A percentile compares a stretch with the other conserved stretches of the same genome.
Evolutionary conservation across 2,888 invertebrate genomes (phyloP).

Genomic region (Silvanus unidentatus): DNA sequence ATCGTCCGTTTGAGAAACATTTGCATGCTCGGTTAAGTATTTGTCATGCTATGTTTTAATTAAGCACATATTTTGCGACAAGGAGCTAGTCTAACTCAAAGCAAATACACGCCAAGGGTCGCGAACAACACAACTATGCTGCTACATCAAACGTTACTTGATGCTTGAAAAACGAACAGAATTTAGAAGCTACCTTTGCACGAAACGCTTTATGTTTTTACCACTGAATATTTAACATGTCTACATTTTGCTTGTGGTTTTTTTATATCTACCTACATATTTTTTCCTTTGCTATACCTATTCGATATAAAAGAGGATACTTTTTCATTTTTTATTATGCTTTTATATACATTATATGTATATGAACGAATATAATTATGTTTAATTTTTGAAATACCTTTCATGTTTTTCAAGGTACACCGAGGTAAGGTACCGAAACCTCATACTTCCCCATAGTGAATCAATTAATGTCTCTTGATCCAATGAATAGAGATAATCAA

Average conservation of each 20-base stretch:
- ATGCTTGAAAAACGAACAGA: slow-evolving; percentile 31
- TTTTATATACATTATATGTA: too few relatives aligned
- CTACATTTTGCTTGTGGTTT: slow-evolving; percentile 7
- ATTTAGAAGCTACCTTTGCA: slow-evolving; percentile 24
- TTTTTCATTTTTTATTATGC: too few relatives aligned
- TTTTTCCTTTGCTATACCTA: neutral
- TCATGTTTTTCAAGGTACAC: too few relatives aligned
- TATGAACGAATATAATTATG: too few relatives aligned
- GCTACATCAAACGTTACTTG: slow-evolving; percentile 24
- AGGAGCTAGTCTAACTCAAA: slow-evolving; percentile 37
- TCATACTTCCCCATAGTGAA: too few relatives aligned
- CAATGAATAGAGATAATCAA: too few relatives aligned
- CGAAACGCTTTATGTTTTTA: slow-evolving; percentile 14
- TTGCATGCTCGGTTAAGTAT: slow-evolving; percentile 40
- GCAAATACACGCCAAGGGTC: slow-evolving; percentile 35
- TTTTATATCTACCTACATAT: slow-evolving; percentile 1
- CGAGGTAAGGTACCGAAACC: too few relatives aligned
- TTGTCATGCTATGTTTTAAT: slow-evolving; percentile 46
- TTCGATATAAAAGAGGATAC: neutral
- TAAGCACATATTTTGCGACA: slow-evolving; percentile 43
- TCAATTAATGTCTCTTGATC: too few relatives aligned
- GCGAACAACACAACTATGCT: slow-evolving; percentile 28
- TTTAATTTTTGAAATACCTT: too few relatives aligned
- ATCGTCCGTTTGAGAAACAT: slow-evolving; percentile 30
- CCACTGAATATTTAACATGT: slow-evolving; percentile 19